phyloP scores from a whole-genome alignment of 2,797 vertebrate genomes.

The Poeciliopsis turneri region DNA sequence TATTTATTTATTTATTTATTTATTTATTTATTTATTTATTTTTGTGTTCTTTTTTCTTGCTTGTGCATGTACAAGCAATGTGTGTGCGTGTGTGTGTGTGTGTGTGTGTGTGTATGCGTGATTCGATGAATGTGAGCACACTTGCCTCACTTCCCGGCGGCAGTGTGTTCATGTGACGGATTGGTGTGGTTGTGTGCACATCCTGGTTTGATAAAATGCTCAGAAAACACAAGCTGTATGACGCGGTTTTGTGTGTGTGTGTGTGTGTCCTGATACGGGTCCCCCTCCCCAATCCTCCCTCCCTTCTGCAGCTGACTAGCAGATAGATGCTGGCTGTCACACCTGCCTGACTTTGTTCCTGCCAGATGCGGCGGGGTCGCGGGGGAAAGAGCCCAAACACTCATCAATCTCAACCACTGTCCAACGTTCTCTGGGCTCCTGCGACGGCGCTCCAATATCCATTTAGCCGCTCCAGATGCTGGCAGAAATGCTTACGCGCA shows the following conservation, averaged over 20 bases:
- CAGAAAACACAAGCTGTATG: constrained; percentile 3
- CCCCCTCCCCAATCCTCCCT: constrained; percentile 26
- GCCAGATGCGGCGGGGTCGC: constrained; percentile 79
- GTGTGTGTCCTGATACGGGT: constrained; percentile 43
- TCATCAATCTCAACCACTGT: constrained; percentile 83
- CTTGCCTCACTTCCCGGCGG: background rate
- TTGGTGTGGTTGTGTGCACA: constrained; percentile 26
- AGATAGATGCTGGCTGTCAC: constrained; percentile 84
- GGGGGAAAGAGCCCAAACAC: constrained; percentile 79
- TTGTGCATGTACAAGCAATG: background rate
- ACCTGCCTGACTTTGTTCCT: constrained; percentile 79
- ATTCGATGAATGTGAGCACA: constrained; percentile 8
- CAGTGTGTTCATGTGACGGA: background rate
- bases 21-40: constrained; percentile 26
- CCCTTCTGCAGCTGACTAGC: constrained; percentile 73
- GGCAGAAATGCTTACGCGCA: constrained; percentile 73
- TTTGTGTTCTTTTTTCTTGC: background rate
- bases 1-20: constrained; percentile 28
- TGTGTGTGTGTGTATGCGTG: background rate
- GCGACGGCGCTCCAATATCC: constrained; percentile 75
- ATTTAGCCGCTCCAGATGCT: constrained; percentile 75
- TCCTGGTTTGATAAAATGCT: constrained; percentile 8
- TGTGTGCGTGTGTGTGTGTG: background rate
- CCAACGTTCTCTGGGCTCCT: constrained; percentile 69
- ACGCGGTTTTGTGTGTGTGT: background rate